phyloP scores from a whole-genome alignment of 2,113 vertebrate species.

The Rattus norvegicus region DNA sequence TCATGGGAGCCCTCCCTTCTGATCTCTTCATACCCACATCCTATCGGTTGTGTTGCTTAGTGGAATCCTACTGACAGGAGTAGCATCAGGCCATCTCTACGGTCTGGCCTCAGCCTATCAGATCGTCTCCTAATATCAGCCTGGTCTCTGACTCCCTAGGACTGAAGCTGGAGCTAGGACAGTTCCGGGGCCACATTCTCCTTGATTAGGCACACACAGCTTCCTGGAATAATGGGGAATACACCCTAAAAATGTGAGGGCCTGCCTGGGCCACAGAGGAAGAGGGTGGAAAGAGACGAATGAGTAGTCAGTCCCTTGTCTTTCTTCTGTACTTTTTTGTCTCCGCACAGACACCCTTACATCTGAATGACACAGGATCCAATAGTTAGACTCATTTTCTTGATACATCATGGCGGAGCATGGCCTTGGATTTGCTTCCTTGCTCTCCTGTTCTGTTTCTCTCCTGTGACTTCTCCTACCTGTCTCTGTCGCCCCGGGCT shows the following conservation, averaged over 20 bases:
- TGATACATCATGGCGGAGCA: background rate
- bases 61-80: too few species aligned
- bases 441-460: background rate
- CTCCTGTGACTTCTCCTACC: background rate
- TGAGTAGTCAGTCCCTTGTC: accelerated
- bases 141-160: background rate
- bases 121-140: too few species aligned
- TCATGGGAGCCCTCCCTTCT: background rate
- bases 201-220: background rate
- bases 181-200: background rate
- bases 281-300: background rate
- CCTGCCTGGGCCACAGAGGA: background rate
- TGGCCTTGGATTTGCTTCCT: background rate
- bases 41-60: background rate
- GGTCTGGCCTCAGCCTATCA: background rate
- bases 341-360: background rate
- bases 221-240: background rate
- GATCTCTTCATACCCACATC: background rate
- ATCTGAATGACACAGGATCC: background rate
- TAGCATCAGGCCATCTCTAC: background rate
- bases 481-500: background rate
- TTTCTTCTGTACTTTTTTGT: background rate
- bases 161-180: background rate
- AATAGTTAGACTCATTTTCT: background rate
- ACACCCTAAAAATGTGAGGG: background rate